These are phyloP conservation scores for Melipona quadrifasciata DNA, from an alignment of 1,140 invertebrate genomes.

Conservation along the genomic window DNA sequence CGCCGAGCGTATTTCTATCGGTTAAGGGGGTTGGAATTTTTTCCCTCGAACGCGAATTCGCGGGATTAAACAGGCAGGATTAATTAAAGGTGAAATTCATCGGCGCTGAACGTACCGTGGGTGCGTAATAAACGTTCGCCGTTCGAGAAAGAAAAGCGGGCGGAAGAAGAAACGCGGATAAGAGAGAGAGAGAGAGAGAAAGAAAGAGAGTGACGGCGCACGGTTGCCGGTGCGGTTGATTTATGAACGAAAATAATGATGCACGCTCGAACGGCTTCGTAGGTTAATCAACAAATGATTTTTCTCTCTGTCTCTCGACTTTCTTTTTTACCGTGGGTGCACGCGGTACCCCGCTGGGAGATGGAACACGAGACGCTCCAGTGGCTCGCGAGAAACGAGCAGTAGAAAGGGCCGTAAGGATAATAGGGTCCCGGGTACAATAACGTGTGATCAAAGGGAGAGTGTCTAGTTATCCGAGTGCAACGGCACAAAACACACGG, in stretches of 20 bases:
- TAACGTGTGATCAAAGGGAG: constrained; percentile 57
- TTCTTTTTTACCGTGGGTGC: constrained; percentile 3
- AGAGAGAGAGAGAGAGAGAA: neutral
- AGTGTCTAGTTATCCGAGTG: constrained; percentile 61
- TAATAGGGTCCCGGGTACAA: constrained; percentile 55
- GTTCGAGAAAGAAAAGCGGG: neutral
- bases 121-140: constrained; percentile 25
- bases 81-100: constrained; percentile 44
- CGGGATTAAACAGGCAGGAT: constrained; percentile 42
- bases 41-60: neutral
- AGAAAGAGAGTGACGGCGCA: too few relatives aligned
- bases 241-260: constrained; percentile 43
- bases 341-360: neutral
- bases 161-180: neutral
- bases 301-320: neutral
- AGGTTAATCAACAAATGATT: constrained; percentile 48
- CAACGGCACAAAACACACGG: constrained; percentile 66
- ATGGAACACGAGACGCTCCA: constrained; percentile 22
- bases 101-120: neutral
- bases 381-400: constrained; percentile 25
- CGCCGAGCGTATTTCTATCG: constrained; percentile 22
- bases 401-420: constrained; percentile 33
- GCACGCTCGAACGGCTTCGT: constrained; percentile 2
- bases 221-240: neutral
- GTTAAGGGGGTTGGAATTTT: neutral